These are phyloP conservation scores for Epinephelus moara DNA, from an alignment of 2,113 vertebrate genomes.

Conservation along the genomic window DNA sequence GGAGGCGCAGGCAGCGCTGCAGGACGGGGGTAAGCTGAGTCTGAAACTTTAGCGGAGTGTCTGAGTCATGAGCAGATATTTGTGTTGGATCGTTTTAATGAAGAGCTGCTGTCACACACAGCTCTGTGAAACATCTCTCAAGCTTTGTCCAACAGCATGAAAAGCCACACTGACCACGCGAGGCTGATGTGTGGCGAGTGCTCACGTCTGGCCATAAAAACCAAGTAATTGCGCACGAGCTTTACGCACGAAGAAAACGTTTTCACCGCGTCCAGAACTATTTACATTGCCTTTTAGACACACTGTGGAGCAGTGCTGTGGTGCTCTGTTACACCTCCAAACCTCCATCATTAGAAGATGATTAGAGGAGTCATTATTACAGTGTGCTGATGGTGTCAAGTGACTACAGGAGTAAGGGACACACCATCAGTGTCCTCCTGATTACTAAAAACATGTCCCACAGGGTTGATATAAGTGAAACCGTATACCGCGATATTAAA, in stretches of 20 bases:
- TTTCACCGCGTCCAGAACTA: neutral
- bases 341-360: neutral
- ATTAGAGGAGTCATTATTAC: neutral
- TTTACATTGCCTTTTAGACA: neutral
- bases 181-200: constrained; percentile 1
- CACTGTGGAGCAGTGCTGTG: neutral
- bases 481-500: no score
- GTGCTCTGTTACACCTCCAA: neutral
- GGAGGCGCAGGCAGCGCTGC: constrained; percentile 86
- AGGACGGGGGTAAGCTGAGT: constrained; percentile 86
- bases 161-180: constrained; percentile 19
- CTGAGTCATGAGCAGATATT: no score
- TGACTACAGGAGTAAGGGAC: neutral
- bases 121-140: neutral
- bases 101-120: no score
- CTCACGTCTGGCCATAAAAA: constrained; percentile 19
- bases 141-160: neutral
- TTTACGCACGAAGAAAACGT: constrained; percentile 36
- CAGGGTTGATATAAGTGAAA: no score
- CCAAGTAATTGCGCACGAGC: constrained; percentile 13
- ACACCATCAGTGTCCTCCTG: neutral
- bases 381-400: neutral
- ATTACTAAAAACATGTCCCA: no score
- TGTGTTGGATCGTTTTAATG: neutral
- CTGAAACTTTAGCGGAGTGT: no score